These are phyloP conservation scores for Natrix natrix DNA, from an alignment of 2,797 vertebrate genomes.

Conservation along the genomic window DNA sequence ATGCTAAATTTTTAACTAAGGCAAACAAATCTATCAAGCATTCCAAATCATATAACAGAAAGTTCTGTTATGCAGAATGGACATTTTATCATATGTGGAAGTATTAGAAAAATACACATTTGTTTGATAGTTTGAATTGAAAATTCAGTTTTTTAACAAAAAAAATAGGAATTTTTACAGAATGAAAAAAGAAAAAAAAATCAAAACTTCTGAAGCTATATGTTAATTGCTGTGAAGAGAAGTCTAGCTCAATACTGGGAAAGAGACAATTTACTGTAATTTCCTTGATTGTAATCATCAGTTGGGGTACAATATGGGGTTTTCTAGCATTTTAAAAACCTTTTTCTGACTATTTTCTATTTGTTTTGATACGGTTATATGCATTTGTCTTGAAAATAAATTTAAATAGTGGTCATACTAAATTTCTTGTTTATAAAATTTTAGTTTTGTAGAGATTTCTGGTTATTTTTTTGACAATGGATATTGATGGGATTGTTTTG, in stretches of 20 bases:
- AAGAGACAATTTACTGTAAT: neutral
- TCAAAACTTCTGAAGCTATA: neutral
- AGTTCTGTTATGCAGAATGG: neutral
- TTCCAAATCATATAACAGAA: neutral
- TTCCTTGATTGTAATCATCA: neutral
- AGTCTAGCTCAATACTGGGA: neutral
- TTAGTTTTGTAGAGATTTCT: neutral
- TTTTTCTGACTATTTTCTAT: neutral
- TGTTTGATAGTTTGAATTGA: neutral
- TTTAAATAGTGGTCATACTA: neutral
- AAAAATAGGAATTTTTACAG: neutral
- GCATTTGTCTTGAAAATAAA: neutral
- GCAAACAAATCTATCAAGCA: neutral
- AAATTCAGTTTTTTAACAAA: neutral
- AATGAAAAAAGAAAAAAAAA: neutral
- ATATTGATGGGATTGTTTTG: neutral
- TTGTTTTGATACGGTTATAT: neutral
- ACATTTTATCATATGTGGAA: neutral
- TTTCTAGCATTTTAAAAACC: neutral
- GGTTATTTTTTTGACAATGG: neutral
- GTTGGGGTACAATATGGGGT: neutral
- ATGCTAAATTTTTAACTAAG: neutral
- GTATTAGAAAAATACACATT: neutral
- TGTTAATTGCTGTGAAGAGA: neutral
- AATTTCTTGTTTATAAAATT: neutral